phyloP scores from a whole-genome alignment of 2,797 vertebrate genomes.

The Aplochiton taeniatus region DNA sequence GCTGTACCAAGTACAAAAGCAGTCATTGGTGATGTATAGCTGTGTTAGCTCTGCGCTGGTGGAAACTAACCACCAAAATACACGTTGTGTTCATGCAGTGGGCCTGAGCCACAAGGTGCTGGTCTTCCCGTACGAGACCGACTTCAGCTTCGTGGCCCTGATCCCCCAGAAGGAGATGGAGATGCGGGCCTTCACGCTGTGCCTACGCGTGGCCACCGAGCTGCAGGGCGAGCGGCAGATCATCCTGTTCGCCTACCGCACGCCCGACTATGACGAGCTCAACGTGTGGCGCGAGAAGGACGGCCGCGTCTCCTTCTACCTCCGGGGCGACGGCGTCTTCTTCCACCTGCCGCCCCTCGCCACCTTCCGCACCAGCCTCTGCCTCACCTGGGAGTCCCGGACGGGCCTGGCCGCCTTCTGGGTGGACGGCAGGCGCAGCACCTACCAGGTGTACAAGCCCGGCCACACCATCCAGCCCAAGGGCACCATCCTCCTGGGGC shows the following conservation, averaged over 20 bases:
- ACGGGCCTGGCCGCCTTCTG: slow-evolving; percentile 70
- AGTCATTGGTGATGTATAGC: background rate
- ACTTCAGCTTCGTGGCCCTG: slow-evolving; percentile 77
- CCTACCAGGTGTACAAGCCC: slow-evolving; percentile 74
- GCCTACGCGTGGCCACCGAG: slow-evolving; percentile 77
- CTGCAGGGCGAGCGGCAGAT: slow-evolving; percentile 73
- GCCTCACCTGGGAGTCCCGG: slow-evolving; percentile 78
- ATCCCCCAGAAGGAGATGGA: slow-evolving; percentile 72
- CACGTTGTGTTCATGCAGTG: slow-evolving; percentile 31
- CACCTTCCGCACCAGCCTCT: slow-evolving; percentile 78
- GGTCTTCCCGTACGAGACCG: slow-evolving; percentile 79
- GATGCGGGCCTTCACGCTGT: slow-evolving; percentile 76
- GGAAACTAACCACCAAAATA: background rate
- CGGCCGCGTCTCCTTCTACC: slow-evolving; percentile 75
- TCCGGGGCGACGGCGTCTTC: slow-evolving; percentile 73
- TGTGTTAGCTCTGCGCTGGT: background rate
- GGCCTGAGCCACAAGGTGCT: slow-evolving; percentile 73
- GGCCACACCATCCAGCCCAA: slow-evolving; percentile 63
- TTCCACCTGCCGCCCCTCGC: slow-evolving; percentile 72
- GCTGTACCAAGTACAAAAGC: too few relatives aligned
- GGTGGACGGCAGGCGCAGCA: slow-evolving; percentile 71
- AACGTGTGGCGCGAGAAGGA: slow-evolving; percentile 81
- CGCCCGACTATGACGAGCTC: slow-evolving; percentile 76
- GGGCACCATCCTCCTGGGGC: slow-evolving; percentile 72
- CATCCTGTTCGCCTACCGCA: slow-evolving; percentile 81